Evolutionary conservation across 2,113 vertebrate genomes (phyloP).

Genomic region (Cephalopterus ornatus): DNA sequence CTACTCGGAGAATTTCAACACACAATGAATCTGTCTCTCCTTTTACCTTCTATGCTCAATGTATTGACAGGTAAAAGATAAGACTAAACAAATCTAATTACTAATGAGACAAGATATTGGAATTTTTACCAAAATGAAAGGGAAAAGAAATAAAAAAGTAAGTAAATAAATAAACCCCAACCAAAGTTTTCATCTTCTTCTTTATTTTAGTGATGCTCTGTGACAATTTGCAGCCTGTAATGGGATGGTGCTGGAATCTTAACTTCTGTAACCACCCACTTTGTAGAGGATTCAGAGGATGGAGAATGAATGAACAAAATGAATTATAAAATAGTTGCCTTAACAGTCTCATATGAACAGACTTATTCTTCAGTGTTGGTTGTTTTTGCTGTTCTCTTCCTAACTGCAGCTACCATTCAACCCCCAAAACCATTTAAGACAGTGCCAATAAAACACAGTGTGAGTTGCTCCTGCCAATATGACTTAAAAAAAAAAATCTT

Average conservation of each 20-base stretch:
- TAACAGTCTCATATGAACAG: not conserved
- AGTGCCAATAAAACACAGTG: not conserved
- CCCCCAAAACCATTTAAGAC: not conserved
- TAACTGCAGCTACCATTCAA: not conserved
- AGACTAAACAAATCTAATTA: not conserved
- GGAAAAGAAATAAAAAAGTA: not conserved
- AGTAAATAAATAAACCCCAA: not conserved
- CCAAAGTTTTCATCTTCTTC: accelerated
- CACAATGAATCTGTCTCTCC: not conserved
- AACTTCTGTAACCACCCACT: not conserved
- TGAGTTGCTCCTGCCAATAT: not conserved
- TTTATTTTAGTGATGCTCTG: not conserved
- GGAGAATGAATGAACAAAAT: not conserved
- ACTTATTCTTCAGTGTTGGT: not conserved
- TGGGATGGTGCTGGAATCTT: not conserved
- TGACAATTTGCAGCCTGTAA: not conserved
- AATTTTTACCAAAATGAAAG: not conserved
- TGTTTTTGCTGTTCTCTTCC: not conserved
- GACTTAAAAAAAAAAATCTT: not conserved
- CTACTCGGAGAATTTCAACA: not conserved
- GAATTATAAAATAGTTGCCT: not conserved
- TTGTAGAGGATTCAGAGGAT: not conserved
- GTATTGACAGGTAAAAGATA: not conserved
- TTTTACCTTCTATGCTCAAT: not conserved
- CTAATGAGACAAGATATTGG: not conserved